Conservation (phyloP, 2,888 invertebrate species). For the Cartodere bifasciata region DNA sequence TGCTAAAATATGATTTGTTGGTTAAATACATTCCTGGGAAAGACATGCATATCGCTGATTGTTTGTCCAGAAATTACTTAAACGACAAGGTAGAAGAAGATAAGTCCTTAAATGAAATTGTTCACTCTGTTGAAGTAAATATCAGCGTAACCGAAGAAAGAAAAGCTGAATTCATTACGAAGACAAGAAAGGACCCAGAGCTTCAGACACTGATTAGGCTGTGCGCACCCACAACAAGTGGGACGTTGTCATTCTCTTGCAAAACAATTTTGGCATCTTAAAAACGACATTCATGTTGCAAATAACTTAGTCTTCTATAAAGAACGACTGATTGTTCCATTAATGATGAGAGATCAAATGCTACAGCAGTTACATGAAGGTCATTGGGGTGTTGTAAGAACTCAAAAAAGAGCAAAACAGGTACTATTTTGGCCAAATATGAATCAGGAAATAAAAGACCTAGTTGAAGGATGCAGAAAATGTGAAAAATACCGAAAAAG, state of each 20-base stretch:
- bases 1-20: slow-evolving; percentile 6
- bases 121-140: slow-evolving; percentile 8
- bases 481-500: too few relatives aligned
- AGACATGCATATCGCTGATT: slow-evolving; percentile 8
- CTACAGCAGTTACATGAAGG: slow-evolving; percentile 8
- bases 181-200: slow-evolving; percentile 9
- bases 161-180: slow-evolving; percentile 8
- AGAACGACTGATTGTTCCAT: slow-evolving; percentile 16
- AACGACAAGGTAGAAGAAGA: slow-evolving; percentile 2
- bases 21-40: slow-evolving; percentile 9
- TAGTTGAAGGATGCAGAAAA: slow-evolving; percentile 9
- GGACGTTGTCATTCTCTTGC: too few relatives aligned
- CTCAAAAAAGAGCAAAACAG: slow-evolving; percentile 3
- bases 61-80: slow-evolving; percentile 7
- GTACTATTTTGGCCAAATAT: slow-evolving; percentile 12
- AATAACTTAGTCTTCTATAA: slow-evolving; percentile 17
- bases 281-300: slow-evolving; percentile 17
- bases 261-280: too few relatives aligned
- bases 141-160: slow-evolving; percentile 13
- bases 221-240: too few relatives aligned
- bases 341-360: too few relatives aligned
- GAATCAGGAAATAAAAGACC: slow-evolving; percentile 5
- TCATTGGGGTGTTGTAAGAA: slow-evolving; percentile 10
- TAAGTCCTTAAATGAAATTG: slow-evolving; percentile 2
- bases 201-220: slow-evolving; percentile 8